Percentiles rank a stretch among this genome's conserved stretches.
These are phyloP conservation scores for Drosophila chauvacae DNA, from an alignment of 1,140 invertebrate genomes.

Conservation along the genomic window DNA sequence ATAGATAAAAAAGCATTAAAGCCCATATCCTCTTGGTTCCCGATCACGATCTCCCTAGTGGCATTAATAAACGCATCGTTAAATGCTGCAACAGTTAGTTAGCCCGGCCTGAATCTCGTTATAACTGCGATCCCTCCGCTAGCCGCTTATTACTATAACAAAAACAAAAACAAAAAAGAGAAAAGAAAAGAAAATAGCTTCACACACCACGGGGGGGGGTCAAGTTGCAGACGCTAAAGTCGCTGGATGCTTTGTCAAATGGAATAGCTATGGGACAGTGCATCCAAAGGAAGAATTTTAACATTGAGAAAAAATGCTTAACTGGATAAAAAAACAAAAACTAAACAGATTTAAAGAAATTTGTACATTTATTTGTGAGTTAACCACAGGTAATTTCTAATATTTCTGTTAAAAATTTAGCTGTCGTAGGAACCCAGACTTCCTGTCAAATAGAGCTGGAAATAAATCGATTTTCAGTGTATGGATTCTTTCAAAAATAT, in stretches of 20 bases:
- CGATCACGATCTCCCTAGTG: slow-evolving; percentile 50
- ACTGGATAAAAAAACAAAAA: not conserved
- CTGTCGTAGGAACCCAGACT: not conserved
- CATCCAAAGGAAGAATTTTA: not conserved
- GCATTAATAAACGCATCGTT: slow-evolving; percentile 78
- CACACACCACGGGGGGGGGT: slow-evolving; percentile 67
- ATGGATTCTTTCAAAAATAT: no score
- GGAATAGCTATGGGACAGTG: slow-evolving; percentile 12
- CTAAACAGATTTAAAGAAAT: not conserved
- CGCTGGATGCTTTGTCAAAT: slow-evolving; percentile 45
- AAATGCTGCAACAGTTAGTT: slow-evolving; percentile 43
- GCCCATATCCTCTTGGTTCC: slow-evolving; percentile 7
- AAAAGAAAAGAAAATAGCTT: slow-evolving; percentile 16
- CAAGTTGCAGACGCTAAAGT: slow-evolving; percentile 25
- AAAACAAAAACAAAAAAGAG: not conserved
- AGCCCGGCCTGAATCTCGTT: slow-evolving; percentile 40
- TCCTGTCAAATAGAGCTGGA: not conserved
- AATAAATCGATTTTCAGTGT: no score
- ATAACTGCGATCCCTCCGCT: slow-evolving; percentile 60
- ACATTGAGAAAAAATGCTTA: slow-evolving; percentile 2
- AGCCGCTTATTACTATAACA: slow-evolving; percentile 57
- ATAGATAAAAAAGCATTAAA: slow-evolving; percentile 72
- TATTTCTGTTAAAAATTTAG: not conserved
- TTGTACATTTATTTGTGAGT: not conserved
- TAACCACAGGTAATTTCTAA: not conserved